Evolutionary conservation across 2,888 invertebrate species (phyloP).

Genomic region (Bombylius major): DNA sequence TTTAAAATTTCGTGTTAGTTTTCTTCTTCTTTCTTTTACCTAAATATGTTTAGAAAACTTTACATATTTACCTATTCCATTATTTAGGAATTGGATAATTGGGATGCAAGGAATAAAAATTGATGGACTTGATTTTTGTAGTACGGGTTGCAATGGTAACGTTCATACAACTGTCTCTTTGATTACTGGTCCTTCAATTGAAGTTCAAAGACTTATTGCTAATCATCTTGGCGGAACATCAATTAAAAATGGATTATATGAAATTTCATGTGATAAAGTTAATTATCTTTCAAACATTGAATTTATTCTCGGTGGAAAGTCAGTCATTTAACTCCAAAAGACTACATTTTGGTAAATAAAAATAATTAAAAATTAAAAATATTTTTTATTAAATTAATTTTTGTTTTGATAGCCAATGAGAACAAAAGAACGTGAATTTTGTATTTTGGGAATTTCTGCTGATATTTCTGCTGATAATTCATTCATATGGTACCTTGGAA

Average conservation of each 20-base stretch:
- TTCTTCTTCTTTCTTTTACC: neutral
- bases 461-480: constrained; percentile 87
- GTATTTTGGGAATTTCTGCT: constrained; percentile 92
- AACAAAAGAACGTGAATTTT: constrained; percentile 72
- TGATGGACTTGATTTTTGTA: constrained; percentile 49
- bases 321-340: constrained; percentile 65
- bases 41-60: constrained; percentile 47
- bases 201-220: constrained; percentile 72
- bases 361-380: too few relatives aligned
- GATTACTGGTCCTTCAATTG: constrained; percentile 75
- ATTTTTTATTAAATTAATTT: constrained; percentile 39
- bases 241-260: constrained; percentile 68
- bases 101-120: constrained; percentile 63
- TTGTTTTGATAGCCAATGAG: constrained; percentile 17
- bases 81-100: constrained; percentile 98
- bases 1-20: too few relatives aligned
- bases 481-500: constrained; percentile 99
- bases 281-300: constrained; percentile 65
- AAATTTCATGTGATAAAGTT: constrained; percentile 67
- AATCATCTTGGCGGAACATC: constrained; percentile 71
- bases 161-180: constrained; percentile 95
- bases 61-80: constrained; percentile 74
- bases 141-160: constrained; percentile 81
- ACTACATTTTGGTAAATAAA: constrained; percentile 66
- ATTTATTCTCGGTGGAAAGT: constrained; percentile 61